Evolutionary conservation across 2,888 invertebrate genomes (phyloP).

Genomic region (Stenodema calcarata): DNA sequence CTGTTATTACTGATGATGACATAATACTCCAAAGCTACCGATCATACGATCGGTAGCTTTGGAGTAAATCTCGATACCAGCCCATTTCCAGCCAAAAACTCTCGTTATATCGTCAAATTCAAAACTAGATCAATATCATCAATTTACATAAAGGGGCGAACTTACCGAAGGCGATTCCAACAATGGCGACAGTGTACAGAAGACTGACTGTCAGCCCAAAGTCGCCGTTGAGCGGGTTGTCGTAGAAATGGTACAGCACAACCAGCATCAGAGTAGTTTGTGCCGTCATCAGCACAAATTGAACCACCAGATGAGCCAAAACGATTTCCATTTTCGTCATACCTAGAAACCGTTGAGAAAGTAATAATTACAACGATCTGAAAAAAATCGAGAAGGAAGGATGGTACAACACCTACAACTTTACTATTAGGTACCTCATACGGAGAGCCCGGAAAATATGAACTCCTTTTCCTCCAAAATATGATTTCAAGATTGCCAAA

Average conservation of each 20-base stretch:
- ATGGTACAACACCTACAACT: too few species aligned
- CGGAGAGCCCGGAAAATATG: too few species aligned
- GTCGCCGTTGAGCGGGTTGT: constrained; percentile 58
- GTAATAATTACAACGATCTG: neutral
- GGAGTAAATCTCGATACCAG: too few species aligned
- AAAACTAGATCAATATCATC: neutral
- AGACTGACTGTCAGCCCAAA: constrained; percentile 51
- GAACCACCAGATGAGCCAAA: constrained; percentile 55
- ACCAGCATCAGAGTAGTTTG: constrained; percentile 57
- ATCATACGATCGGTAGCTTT: too few species aligned
- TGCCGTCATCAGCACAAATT: constrained; percentile 55
- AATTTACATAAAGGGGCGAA: too few species aligned
- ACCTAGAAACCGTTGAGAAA: constrained; percentile 51
- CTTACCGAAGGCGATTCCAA: constrained; percentile 55
- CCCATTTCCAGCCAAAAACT: too few species aligned
- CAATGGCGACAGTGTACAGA: constrained; percentile 51
- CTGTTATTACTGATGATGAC: too few species aligned
- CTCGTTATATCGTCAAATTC: too few species aligned
- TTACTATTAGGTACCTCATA: too few species aligned
- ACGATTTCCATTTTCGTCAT: constrained; percentile 56
- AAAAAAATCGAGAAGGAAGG: neutral
- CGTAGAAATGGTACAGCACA: constrained; percentile 57
- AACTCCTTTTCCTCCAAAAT: too few species aligned
- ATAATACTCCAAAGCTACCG: too few species aligned
- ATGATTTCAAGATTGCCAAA: too few species aligned